phyloP scores from a whole-genome alignment of 2,888 invertebrate genomes.

The Nomada ruficornis region DNA sequence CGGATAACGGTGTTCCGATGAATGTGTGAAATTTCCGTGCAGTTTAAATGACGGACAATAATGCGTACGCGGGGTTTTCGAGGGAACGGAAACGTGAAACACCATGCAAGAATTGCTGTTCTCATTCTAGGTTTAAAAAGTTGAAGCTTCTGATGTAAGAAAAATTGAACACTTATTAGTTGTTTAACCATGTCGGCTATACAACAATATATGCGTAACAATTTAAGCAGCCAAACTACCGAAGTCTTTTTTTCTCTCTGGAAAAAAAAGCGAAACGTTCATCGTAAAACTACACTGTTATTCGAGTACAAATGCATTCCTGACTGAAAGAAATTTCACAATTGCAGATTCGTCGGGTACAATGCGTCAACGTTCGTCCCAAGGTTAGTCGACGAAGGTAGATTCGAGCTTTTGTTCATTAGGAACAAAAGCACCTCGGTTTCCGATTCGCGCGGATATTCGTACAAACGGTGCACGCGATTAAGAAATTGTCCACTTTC shows the following conservation, averaged over 20 bases:
- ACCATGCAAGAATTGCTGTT: background rate
- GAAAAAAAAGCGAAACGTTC: background rate
- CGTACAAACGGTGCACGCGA: slow-evolving; percentile 26
- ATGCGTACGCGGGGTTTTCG: background rate
- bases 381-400: slow-evolving; percentile 1
- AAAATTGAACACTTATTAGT: background rate
- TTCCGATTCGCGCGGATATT: slow-evolving; percentile 1
- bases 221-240: background rate
- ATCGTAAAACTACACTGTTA: too few relatives aligned
- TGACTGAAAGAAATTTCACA: background rate
- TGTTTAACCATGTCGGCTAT: too few relatives aligned
- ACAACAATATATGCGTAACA: background rate
- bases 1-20: slow-evolving; percentile 12
- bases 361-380: background rate
- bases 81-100: background rate
- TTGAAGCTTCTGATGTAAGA: background rate
- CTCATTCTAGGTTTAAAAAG: background rate
- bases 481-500: slow-evolving; percentile 27
- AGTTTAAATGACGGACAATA: background rate
- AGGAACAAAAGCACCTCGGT: slow-evolving; percentile 19
- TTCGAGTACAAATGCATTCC: too few relatives aligned
- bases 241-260: background rate
- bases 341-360: background rate
- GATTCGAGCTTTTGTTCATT: slow-evolving; percentile 1
- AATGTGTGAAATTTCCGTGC: slow-evolving; percentile 5